These are phyloP conservation scores for Stichopus chloronotus DNA, from an alignment of 35 echinoderm and acorn worm species.

Conservation along the genomic window DNA sequence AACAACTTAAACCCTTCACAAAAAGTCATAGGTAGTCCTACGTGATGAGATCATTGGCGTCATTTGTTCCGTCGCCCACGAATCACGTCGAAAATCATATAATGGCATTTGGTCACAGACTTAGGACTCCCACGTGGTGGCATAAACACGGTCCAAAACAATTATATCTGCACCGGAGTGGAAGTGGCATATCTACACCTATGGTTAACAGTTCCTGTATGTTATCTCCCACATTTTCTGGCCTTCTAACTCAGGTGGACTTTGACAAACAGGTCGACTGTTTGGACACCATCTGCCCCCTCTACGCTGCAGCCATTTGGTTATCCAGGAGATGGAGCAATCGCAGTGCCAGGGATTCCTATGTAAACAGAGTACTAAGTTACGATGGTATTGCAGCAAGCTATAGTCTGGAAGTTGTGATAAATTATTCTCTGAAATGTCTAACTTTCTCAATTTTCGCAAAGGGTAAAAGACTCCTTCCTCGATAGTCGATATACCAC, in stretches of 20 bases:
- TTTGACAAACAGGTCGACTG: constrained; percentile 40
- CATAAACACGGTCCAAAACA: too few relatives aligned
- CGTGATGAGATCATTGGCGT: too few relatives aligned
- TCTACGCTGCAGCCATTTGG: constrained; percentile 41
- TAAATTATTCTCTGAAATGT: constrained; percentile 49
- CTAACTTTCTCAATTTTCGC: constrained; percentile 35
- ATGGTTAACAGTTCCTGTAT: not conserved
- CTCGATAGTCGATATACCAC: constrained; percentile 34
- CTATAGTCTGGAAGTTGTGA: not conserved
- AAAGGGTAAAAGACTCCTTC: not conserved
- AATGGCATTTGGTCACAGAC: too few relatives aligned
- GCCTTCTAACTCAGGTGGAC: not conserved
- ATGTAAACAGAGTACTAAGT: constrained; percentile 22
- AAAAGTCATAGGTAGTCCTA: too few relatives aligned
- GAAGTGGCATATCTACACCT: too few relatives aligned
- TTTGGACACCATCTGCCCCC: constrained; percentile 26
- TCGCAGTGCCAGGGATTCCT: constrained; percentile 38
- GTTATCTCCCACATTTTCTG: constrained; percentile 18
- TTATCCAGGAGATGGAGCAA: constrained; percentile 41
- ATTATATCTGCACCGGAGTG: too few relatives aligned
- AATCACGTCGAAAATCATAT: too few relatives aligned
- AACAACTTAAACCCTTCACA: too few relatives aligned
- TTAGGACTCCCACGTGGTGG: too few relatives aligned
- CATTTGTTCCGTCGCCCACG: too few relatives aligned
- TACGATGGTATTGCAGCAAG: constrained; percentile 5